Base-by-base conservation (phyloP, 2,113 vertebrate genomes). In the Prinia subflava region DNA sequence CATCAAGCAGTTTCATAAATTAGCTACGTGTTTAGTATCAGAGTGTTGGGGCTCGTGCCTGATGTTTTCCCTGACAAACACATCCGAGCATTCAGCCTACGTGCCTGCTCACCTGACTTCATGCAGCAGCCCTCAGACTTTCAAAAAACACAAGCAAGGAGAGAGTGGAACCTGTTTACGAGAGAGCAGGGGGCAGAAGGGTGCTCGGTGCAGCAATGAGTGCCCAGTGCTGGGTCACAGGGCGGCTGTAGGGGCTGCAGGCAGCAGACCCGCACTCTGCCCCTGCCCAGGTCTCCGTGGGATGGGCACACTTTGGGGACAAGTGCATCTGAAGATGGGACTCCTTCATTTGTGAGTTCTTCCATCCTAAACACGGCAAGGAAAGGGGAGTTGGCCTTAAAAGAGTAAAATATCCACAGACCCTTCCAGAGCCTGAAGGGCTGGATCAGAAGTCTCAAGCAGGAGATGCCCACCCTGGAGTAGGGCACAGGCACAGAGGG, bases 231-330 rank as follows among this genome's bases (percentile, higher is more conserved):
- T 13, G 49, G 12, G 47, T 15, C 5, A 4, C 35, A 31, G n/a
- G 10, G 53, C 1, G 15, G 2, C 62, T 15, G 21, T 4, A 44
- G 19, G 4, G 5, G 20, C 37, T 9, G 35, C 30, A 5, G 39
- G 41, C 21, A 39, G n/a, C 17, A 74, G 24, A 52, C 7, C 11
- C 60, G 23, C 10, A 4, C 19, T 39, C 44, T 13, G 30, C 33
- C 56, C 35, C 47, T 37, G 39, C 22, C 20, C 46, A 10, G 9
- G 13, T 23, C 41, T 57, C 55, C 0, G 0, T 1, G 6, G 55
- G 37, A 71, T 3, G 4, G 1, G 10, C 0, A 0, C 0, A 1
- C 39, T 63, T 7, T 19, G 41, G 16, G 50, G 47, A 62, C 27
- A 16, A n/a, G 49, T 0, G 1, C 12, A 60, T 57, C 60, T 13